Evolutionary conservation across 2,888 invertebrate species (phyloP).

Genomic region (Latrodectus hesperus): DNA sequence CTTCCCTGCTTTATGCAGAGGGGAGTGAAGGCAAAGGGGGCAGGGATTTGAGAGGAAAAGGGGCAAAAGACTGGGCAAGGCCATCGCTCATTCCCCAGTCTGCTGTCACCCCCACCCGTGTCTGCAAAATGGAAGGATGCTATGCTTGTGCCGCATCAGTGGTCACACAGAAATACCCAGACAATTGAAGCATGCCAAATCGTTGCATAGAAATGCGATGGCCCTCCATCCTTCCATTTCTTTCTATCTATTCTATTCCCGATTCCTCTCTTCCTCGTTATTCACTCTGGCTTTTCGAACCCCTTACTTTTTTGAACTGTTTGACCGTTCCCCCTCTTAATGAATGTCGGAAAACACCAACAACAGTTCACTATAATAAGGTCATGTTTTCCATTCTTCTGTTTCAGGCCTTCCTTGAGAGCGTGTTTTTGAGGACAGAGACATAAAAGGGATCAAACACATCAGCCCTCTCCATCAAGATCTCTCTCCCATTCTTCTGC

Average conservation of each 20-base stretch:
- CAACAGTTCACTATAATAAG: slow-evolving; percentile 38
- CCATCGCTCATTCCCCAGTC: slow-evolving; percentile 50
- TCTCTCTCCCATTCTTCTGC: no score
- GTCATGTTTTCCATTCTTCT: slow-evolving; percentile 54
- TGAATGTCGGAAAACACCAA: slow-evolving; percentile 44
- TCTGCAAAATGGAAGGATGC: slow-evolving; percentile 40
- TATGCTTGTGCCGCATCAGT: slow-evolving; percentile 54
- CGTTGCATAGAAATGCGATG: slow-evolving; percentile 69
- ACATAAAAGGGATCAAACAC: no score
- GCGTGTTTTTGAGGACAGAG: no score
- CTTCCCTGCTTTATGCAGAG: slow-evolving; percentile 35
- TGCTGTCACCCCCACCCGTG: slow-evolving; percentile 58
- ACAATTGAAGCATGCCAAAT: slow-evolving; percentile 70
- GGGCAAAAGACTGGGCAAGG: slow-evolving; percentile 39
- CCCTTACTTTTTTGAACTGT: slow-evolving; percentile 47
- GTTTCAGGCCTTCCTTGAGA: slow-evolving; percentile 17
- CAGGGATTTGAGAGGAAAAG: slow-evolving; percentile 37
- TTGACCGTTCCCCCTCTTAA: slow-evolving; percentile 48
- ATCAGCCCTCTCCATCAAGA: no score
- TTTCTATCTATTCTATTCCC: slow-evolving; percentile 44
- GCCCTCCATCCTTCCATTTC: slow-evolving; percentile 54
- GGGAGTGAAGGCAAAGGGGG: slow-evolving; percentile 11
- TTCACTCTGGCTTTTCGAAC: slow-evolving; percentile 33
- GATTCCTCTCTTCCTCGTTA: slow-evolving; percentile 34
- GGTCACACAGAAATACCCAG: slow-evolving; percentile 64